Percentiles rank a stretch among this genome's conserved stretches.
These are phyloP conservation scores for Equus quagga DNA, from an alignment of 2,113 vertebrate species.

Conservation along the genomic window DNA sequence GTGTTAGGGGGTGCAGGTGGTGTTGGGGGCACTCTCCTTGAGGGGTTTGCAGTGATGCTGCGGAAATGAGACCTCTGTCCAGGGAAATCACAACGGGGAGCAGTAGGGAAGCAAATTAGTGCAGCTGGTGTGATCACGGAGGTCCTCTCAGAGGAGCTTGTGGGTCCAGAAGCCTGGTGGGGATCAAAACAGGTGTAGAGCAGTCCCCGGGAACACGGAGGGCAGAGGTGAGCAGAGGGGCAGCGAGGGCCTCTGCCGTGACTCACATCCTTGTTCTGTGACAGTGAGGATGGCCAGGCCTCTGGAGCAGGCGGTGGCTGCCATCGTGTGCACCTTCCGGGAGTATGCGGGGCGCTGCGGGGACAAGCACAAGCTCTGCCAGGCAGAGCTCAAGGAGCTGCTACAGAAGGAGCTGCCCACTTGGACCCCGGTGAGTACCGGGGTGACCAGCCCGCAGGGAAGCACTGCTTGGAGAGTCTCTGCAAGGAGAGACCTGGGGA, in stretches of 20 bases:
- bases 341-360: conserved; percentile 49
- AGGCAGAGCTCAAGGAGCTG: conserved; percentile 76
- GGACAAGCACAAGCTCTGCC: conserved; percentile 74
- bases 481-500: not conserved
- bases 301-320: conserved; percentile 73
- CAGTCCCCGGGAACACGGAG: not conserved
- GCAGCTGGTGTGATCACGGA: not conserved
- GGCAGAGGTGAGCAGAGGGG: not conserved
- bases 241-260: not conserved
- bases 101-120: not conserved
- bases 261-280: not conserved
- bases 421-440: conserved; percentile 64
- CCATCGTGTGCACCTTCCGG: conserved; percentile 71
- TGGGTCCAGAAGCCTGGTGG: rapidly evolving
- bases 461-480: not conserved
- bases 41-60: not conserved
- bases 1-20: too few relatives aligned
- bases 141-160: not conserved
- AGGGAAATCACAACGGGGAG: not conserved
- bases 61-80: not conserved
- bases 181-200: not conserved
- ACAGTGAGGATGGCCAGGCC: conserved; percentile 70
- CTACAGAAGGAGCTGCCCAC: conserved; percentile 80
- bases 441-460: rapidly evolving
- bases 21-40: not conserved